Base-by-base conservation (phyloP, 2,797 vertebrate genomes). In the Dipus sagitta region DNA sequence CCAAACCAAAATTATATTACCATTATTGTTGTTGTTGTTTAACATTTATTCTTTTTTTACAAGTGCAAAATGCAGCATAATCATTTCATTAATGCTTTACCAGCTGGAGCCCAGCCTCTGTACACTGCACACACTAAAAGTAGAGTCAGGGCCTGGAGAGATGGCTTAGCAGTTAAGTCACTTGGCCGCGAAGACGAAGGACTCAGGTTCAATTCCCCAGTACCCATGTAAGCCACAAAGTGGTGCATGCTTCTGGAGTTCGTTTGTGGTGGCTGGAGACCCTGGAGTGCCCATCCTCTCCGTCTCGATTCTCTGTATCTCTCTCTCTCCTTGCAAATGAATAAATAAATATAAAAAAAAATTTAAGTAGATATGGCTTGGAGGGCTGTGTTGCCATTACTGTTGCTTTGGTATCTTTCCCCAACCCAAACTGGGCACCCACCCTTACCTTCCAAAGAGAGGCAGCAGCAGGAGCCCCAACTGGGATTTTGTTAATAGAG, bases 1-100 rank as follows among this genome's bases (percentile, higher is more conserved):
- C 90, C 92, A 95, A 93, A 91, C 79, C 74, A 86, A 93, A 95
- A 81, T 88, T 64, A 64, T 21, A 64, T 91, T 68, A 85, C 78
- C 85, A 70, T 74, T 83, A 52, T 42, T 76, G 14, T 38, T 94
- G 83, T 81, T 94, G 80, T 85, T 96, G 38, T 89, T 93, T 83
- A 89, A 93, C 47, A 92, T 84, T 81, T 92, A 94, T 93, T 88
- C 64, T 72, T 89, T 90, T 85, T 79, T 75, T 20, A 78, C 72
- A 86, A 85, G 77, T 20, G 71, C 34, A 47, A 80, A 96, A 67
- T 62, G 3, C 47, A 70, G 21, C 47, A 52, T 58, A 28, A 82
- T 86, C 62, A 72, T 92, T 86, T 71, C 86, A 83, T 83, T 71
- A 86, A 70, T 62, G 3, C 13, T 74, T 86, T 85, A 30, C 92